Evolutionary conservation across 2,797 vertebrate species (phyloP).

Genomic region (Eremophila alpestris): DNA sequence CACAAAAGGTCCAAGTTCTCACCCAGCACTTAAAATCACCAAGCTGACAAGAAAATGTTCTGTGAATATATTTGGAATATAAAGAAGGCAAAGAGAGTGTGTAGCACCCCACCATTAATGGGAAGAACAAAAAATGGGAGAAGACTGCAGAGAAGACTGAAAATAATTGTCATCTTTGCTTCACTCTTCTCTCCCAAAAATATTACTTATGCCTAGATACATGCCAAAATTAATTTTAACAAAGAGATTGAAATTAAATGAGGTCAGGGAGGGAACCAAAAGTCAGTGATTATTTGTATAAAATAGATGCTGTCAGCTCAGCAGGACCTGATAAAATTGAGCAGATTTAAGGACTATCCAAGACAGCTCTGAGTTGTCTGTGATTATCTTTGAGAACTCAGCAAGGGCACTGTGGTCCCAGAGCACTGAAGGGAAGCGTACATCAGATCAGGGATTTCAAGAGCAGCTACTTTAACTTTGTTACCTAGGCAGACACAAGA

Average conservation of each 20-base stretch:
- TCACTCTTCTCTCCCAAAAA: neutral
- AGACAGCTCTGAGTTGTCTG: neutral
- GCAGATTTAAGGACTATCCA: neutral
- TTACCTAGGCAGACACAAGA: neutral
- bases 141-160: neutral
- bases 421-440: neutral
- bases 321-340: neutral
- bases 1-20: neutral
- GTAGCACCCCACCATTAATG: neutral
- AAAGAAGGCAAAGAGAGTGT: neutral
- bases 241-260: conserved; percentile 38
- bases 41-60: neutral
- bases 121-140: neutral
- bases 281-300: neutral
- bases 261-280: neutral
- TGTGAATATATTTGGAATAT: neutral
- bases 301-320: conserved; percentile 11
- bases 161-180: conserved; percentile 13
- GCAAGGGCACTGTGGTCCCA: neutral
- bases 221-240: conserved; percentile 42
- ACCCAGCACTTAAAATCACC: neutral
- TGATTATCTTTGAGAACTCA: neutral
- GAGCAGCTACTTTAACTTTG: neutral
- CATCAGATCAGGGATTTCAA: neutral
- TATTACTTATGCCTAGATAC: conserved; percentile 1